Evolutionary conservation across 2,888 invertebrate species (phyloP).

Genomic region (Xestia xanthographa): DNA sequence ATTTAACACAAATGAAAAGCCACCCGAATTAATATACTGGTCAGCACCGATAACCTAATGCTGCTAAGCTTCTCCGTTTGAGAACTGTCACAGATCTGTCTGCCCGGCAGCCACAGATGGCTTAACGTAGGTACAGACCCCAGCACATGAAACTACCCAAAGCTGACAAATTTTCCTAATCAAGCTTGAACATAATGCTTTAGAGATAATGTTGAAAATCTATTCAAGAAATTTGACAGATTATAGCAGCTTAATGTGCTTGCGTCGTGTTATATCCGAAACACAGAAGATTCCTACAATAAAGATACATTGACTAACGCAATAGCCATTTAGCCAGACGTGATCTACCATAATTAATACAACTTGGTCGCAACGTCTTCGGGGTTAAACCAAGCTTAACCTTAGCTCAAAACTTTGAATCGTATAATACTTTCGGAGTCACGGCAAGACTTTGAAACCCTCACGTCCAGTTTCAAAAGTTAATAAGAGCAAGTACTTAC

Average conservation of each 20-base stretch:
- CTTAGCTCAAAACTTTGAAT: conserved; percentile 36
- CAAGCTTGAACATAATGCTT: too few relatives aligned
- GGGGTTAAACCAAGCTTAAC: conserved; percentile 35
- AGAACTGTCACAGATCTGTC: conserved; percentile 12
- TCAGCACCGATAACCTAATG: conserved; percentile 13
- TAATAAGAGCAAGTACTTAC: conserved; percentile 40
- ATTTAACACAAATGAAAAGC: conserved; percentile 19
- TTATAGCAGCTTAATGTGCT: too few relatives aligned
- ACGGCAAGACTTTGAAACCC: conserved; percentile 23
- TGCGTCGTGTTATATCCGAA: not conserved
- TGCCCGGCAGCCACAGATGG: not conserved
- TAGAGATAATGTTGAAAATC: too few relatives aligned
- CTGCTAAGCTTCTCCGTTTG: not conserved
- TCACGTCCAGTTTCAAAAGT: conserved; percentile 48
- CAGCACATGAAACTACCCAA: too few relatives aligned
- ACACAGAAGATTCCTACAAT: not conserved
- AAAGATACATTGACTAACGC: conserved; percentile 11
- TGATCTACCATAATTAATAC: conserved; percentile 52
- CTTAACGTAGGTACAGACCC: not conserved
- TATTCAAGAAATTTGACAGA: too few relatives aligned
- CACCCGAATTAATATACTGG: not conserved
- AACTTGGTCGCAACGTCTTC: not conserved
- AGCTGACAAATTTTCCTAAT: too few relatives aligned
- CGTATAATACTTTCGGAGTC: conserved; percentile 48
- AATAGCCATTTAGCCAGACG: conserved; percentile 27